Conservation (phyloP, 2,888 invertebrate genomes). For the Atethmia centrago region DNA sequence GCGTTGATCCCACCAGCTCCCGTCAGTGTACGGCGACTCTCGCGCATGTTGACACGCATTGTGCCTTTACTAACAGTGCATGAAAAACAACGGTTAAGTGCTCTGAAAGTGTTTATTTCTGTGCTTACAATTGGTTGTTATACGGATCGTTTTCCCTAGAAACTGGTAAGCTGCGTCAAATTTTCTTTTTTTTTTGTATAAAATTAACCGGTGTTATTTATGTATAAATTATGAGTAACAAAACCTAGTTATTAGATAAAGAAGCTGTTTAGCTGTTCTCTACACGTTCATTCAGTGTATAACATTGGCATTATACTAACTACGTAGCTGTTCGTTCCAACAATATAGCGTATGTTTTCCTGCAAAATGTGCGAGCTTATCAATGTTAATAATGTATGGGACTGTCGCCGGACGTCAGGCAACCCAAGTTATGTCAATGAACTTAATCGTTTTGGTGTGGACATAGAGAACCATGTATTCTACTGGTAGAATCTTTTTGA, state of each 20-base stretch:
- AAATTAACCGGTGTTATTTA: constrained; percentile 1
- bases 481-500: constrained; percentile 11
- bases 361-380: constrained; percentile 44
- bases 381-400: constrained; percentile 46
- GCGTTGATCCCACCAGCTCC: constrained; percentile 69
- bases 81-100: constrained; percentile 81
- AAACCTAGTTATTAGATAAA: constrained; percentile 14
- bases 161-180: constrained; percentile 63
- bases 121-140: constrained; percentile 66
- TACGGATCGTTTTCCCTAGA: constrained; percentile 68
- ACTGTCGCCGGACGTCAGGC: constrained; percentile 59
- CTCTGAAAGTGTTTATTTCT: constrained; percentile 74
- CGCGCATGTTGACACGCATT: constrained; percentile 84
- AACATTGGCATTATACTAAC: constrained; percentile 24
- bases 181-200: neutral
- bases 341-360: constrained; percentile 43
- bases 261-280: constrained; percentile 14
- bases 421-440: constrained; percentile 65
- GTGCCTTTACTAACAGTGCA: constrained; percentile 82
- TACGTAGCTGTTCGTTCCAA: constrained; percentile 12
- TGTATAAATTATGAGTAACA: neutral
- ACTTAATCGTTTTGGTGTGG: constrained; percentile 51
- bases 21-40: constrained; percentile 78
- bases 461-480: constrained; percentile 8
- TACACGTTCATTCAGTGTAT: constrained; percentile 6